Base-by-base conservation (phyloP, 2,888 invertebrate species). In the Standfussiana lucernea region DNA sequence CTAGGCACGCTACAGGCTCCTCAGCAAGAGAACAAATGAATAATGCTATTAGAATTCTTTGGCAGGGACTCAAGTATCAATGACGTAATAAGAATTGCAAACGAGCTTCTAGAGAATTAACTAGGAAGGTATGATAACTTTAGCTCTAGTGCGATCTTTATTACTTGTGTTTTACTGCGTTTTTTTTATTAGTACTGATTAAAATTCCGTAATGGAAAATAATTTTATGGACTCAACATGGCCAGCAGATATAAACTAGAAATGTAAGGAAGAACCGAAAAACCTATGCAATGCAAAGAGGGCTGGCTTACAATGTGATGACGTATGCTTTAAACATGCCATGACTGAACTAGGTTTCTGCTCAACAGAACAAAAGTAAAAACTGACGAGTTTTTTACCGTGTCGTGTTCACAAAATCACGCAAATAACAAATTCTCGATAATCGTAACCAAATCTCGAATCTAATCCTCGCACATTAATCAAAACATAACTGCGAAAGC, bases 401-500 rank as follows among this genome's bases (percentile, higher is more conserved):
- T 37, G 3, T 35, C 21, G 28, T 56, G n/a, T 37, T 37, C 11
- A 11, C 10, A n/a, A 4, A 56, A 35, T 32, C 15, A 45, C 21
- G 59, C 18, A 69, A 73, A 35, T 35, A 24, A 28, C n/a, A 24
- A 32, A 70, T 32, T 66, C 40, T 18, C 70, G 59, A 73, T 71
- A 81, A 72, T 72, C 35, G 5, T 8, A 75, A 86, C 80, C 81
- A 85, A 88, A 89, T 90, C 89, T 91, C 89, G 92, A 93, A 94
- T 93, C 91, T 91, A 86, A 88, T 89, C 84, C 88, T 86, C 87
- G 87, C 91, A 91, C 87, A 94, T 94, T 94, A 95, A 95, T 95
- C 95, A 94, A 94, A 95, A 94, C 93, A 93, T 93, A 87, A 90
- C 82, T 65, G 78, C 90, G 89, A 90, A 86, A 91, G 90, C 93